Conservation (phyloP, 2,113 vertebrate species). For the Struthio camelus region DNA sequence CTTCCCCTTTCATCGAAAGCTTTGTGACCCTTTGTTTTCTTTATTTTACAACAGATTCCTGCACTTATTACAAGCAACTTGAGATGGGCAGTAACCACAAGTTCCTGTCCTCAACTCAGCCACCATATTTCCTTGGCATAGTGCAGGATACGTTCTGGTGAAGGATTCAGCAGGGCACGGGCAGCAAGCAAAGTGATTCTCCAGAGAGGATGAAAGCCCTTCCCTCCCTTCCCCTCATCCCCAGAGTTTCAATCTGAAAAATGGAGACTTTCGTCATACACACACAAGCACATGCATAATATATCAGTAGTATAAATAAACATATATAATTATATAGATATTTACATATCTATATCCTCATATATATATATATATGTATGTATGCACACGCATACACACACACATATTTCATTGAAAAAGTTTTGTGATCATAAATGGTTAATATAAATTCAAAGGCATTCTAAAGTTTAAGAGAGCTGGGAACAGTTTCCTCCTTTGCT, state of each 20-base stretch:
- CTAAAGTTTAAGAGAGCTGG: constrained; percentile 33
- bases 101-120: constrained; percentile 1
- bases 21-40: constrained; percentile 13
- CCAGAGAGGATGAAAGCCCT: not conserved
- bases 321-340: not conserved
- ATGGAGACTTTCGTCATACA: not conserved
- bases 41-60: constrained; percentile 50
- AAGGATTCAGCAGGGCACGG: constrained; percentile 31
- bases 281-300: not conserved
- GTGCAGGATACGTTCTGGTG: not conserved
- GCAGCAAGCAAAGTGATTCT: constrained; percentile 40
- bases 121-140: constrained; percentile 44
- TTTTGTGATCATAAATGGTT: not conserved
- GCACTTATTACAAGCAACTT: constrained; percentile 44
- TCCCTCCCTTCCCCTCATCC: not conserved
- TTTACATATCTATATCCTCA: too few relatives aligned
- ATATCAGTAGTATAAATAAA: not conserved
- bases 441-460: constrained; percentile 6
- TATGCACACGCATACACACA: not conserved
- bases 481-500: constrained; percentile 29
- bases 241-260: constrained; percentile 7
- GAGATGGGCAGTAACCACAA: constrained; percentile 17
- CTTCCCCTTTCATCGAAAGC: not conserved
- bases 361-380: not conserved
- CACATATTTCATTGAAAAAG: not conserved